These are phyloP conservation scores for Gonioctena quinquepunctata DNA, from an alignment of 1,140 invertebrate genomes.

Conservation along the genomic window DNA sequence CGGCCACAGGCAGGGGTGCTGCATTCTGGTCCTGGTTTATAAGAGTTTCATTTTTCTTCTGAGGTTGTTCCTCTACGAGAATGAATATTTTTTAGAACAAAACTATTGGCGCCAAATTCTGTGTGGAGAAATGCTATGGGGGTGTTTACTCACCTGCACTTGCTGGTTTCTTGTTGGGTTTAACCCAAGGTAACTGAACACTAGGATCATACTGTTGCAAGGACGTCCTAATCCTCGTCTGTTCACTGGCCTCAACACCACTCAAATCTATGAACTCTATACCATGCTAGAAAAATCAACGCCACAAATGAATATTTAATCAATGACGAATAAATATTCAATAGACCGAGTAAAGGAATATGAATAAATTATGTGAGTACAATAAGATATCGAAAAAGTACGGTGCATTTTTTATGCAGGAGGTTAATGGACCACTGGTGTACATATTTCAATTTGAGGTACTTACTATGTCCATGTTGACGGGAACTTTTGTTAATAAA, in stretches of 20 bases:
- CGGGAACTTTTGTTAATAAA: constrained; percentile 11
- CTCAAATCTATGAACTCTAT: constrained; percentile 49
- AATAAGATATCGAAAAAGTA: not conserved
- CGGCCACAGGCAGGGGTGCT: not conserved
- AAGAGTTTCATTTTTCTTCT: too few species aligned
- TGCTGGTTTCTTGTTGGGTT: constrained; percentile 7
- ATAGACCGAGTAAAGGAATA: not conserved
- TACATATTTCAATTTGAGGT: not conserved
- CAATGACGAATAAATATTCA: not conserved
- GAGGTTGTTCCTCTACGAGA: too few species aligned
- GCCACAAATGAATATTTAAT: not conserved
- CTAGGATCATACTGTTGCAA: constrained; percentile 35
- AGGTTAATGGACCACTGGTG: not conserved
- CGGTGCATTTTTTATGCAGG: not conserved
- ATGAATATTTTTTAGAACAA: too few species aligned
- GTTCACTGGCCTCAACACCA: constrained; percentile 47
- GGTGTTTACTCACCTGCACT: not conserved
- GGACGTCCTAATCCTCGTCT: constrained; percentile 36
- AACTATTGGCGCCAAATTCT: too few species aligned
- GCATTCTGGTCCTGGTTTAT: too few species aligned
- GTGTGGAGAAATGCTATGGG: too few species aligned
- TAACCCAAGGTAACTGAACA: constrained; percentile 46
- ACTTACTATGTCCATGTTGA: constrained; percentile 35
- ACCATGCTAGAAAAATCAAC: constrained; percentile 26
- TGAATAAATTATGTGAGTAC: not conserved